phyloP scores from a whole-genome alignment of 1,140 invertebrate species.

The Pachyrhynchus sulphureomaculatus region DNA sequence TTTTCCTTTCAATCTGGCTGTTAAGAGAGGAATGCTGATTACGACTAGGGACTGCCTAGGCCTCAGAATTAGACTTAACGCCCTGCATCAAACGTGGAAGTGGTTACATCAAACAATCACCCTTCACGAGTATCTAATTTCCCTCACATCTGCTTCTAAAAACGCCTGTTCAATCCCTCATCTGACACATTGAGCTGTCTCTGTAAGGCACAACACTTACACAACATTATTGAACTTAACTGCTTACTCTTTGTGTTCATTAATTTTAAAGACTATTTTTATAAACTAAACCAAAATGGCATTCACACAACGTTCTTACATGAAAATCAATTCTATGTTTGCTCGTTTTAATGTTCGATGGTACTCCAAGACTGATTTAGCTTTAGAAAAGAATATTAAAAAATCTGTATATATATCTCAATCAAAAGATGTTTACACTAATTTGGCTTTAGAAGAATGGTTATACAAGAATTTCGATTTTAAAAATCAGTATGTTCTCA shows the following conservation, averaged over 20 bases:
- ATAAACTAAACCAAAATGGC: constrained; percentile 38
- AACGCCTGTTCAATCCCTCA: constrained; percentile 50
- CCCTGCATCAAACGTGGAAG: constrained; percentile 87
- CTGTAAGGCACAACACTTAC: constrained; percentile 19
- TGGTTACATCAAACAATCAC: constrained; percentile 87
- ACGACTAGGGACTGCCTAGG: constrained; percentile 80
- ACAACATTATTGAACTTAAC: constrained; percentile 28
- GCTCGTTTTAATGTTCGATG: constrained; percentile 10
- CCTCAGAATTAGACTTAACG: constrained; percentile 79
- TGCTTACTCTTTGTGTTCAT: constrained; percentile 10
- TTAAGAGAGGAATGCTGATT: constrained; percentile 75
- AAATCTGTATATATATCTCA: constrained; percentile 91
- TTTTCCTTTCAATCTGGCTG: constrained; percentile 41
- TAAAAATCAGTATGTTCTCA: constrained; percentile 74
- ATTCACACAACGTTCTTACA: constrained; percentile 37
- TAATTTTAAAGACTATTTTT: constrained; percentile 9
- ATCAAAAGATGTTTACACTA: constrained; percentile 85
- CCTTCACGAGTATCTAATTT: constrained; percentile 82
- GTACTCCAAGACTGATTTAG: constrained; percentile 17
- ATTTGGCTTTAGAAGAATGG: constrained; percentile 94
- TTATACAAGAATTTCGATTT: constrained; percentile 85
- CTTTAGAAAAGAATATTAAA: constrained; percentile 37
- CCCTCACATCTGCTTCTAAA: constrained; percentile 71
- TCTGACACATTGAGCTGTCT: constrained; percentile 28
- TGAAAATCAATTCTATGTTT: constrained; percentile 27